Conservation (phyloP, 2,797 vertebrate genomes). For the Arrhamphus sclerolepis region DNA sequence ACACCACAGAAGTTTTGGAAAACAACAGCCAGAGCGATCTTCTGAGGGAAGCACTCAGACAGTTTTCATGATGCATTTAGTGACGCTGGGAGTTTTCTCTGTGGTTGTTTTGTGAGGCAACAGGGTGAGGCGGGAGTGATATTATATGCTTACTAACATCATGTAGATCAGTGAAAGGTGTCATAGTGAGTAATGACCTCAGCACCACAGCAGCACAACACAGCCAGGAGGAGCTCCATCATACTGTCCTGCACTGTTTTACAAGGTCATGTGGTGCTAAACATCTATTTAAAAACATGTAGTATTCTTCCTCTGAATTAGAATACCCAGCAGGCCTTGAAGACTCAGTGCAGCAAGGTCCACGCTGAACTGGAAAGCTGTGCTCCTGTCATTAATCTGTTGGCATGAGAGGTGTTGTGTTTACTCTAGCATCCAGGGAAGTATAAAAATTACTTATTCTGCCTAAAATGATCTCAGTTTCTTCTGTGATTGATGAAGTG, state of each 20-base stretch:
- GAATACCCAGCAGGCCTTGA: slow-evolving; percentile 63
- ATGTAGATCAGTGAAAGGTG: slow-evolving; percentile 69
- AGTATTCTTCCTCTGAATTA: slow-evolving; percentile 42
- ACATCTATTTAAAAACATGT: slow-evolving; percentile 55
- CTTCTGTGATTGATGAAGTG: too few relatives aligned
- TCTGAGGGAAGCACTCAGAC: slow-evolving; percentile 21
- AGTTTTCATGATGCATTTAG: slow-evolving; percentile 39
- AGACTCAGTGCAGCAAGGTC: slow-evolving; percentile 46
- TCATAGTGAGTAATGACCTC: slow-evolving; percentile 74
- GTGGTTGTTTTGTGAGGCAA: slow-evolving; percentile 37
- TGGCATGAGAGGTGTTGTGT: slow-evolving; percentile 20
- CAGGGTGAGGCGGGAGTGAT: slow-evolving; percentile 47
- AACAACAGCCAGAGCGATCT: slow-evolving; percentile 5
- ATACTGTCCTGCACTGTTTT: slow-evolving; percentile 22
- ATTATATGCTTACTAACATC: slow-evolving; percentile 68
- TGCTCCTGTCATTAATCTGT: slow-evolving; percentile 57
- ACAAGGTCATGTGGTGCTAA: slow-evolving; percentile 63
- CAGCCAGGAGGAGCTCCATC: slow-evolving; percentile 48
- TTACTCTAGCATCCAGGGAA: too few relatives aligned
- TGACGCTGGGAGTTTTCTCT: slow-evolving; percentile 8
- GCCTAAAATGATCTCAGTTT: too few relatives aligned
- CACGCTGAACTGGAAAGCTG: slow-evolving; percentile 38
- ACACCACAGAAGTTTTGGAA: slow-evolving; percentile 35
- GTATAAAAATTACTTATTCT: too few relatives aligned
- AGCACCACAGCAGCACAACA: slow-evolving; percentile 35